Conservation (phyloP, 2,113 vertebrate species). For the Rhizomys pruinosus region DNA sequence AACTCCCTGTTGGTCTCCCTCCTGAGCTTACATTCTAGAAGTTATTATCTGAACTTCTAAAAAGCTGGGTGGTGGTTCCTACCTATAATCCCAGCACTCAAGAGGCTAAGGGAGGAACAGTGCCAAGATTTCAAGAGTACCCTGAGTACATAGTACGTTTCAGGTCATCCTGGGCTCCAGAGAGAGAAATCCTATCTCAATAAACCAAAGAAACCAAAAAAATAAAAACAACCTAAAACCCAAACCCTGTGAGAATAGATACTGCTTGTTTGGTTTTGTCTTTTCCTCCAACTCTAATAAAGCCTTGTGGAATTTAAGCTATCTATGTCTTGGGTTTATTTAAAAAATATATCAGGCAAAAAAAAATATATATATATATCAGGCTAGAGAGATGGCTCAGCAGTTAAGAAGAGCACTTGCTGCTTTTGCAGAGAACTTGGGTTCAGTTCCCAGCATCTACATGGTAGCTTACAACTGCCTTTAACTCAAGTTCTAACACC, state of each 20-base stretch:
- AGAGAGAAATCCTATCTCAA: neutral
- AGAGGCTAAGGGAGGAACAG: neutral
- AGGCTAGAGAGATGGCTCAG: too few species aligned
- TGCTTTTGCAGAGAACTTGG: too few species aligned
- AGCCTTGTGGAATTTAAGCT: slow-evolving; percentile 15
- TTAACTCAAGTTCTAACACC: too few species aligned
- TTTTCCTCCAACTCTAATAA: neutral
- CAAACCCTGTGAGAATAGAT: neutral
- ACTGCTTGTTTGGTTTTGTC: neutral
- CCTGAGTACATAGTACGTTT: neutral
- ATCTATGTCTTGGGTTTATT: neutral
- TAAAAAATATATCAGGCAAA: neutral
- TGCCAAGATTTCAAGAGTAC: neutral
- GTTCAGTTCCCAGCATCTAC: too few species aligned
- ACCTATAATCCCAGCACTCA: neutral
- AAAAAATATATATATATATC: neutral
- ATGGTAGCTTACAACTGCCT: too few species aligned
- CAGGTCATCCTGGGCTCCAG: neutral
- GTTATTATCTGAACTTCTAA: neutral
- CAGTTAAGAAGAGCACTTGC: too few species aligned
- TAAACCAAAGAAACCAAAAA: neutral
- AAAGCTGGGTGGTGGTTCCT: neutral
- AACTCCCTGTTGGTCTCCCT: neutral
- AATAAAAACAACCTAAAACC: neutral
- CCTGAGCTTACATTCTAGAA: neutral